Conservation (phyloP, 2,888 invertebrate genomes). For the Spodoptera picta region DNA sequence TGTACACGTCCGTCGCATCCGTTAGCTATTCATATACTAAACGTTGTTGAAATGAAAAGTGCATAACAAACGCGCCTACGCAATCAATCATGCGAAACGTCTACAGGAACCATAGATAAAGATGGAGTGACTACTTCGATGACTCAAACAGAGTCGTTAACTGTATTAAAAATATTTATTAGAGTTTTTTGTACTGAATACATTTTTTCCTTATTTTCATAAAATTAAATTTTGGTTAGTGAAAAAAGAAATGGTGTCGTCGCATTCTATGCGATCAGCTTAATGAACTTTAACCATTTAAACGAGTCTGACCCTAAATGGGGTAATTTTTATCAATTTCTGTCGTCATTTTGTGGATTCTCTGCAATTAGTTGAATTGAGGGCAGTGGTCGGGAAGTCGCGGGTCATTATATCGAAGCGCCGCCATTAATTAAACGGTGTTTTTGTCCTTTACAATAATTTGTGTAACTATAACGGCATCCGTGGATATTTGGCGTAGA, state of each 20-base stretch:
- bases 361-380: slow-evolving; percentile 48
- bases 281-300: slow-evolving; percentile 43
- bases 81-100: slow-evolving; percentile 66
- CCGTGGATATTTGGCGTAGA: slow-evolving; percentile 25
- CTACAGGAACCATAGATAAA: slow-evolving; percentile 69
- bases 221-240: too few relatives aligned
- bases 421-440: slow-evolving; percentile 38
- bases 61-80: slow-evolving; percentile 63
- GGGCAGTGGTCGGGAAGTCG: slow-evolving; percentile 44
- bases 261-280: slow-evolving; percentile 20
- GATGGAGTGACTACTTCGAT: slow-evolving; percentile 59
- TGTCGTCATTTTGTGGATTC: slow-evolving; percentile 49
- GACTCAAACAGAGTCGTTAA: slow-evolving; percentile 56
- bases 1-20: slow-evolving; percentile 66
- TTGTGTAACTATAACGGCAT: slow-evolving; percentile 32
- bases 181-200: too few relatives aligned
- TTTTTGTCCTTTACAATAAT: slow-evolving; percentile 34
- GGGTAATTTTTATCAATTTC: slow-evolving; percentile 47
- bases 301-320: slow-evolving; percentile 50
- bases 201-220: slow-evolving; percentile 6
- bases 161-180: slow-evolving; percentile 18
- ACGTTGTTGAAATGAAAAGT: slow-evolving; percentile 66
- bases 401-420: slow-evolving; percentile 32
- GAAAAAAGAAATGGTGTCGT: slow-evolving; percentile 6
- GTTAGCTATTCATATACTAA: slow-evolving; percentile 67